Evolutionary conservation across 2,113 vertebrate species (phyloP), one percentile per base, ranked within the genome.

Genomic region (Carassius carassius): DNA sequence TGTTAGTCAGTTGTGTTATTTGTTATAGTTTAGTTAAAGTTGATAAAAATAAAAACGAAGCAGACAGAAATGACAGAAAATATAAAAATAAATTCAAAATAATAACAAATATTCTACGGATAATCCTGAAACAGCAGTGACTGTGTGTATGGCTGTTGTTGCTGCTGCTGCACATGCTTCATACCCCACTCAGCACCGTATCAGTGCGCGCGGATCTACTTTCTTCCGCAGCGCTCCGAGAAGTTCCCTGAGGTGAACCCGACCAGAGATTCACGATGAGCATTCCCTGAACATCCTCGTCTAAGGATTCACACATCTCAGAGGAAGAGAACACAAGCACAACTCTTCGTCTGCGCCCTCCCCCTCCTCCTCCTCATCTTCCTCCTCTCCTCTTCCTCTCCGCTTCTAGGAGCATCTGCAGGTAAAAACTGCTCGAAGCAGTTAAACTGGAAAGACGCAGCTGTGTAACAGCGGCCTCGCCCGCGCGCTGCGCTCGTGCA

Each of bases 361-460:
- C 41, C 2, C 60, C 60, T 29, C 63, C 25, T 90, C 85, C 44
- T 91, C 72, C 88, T 84, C 25, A n/a, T n/a, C n/a, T n/a, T 91
- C 72, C 88, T 84, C 86, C 88, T 84, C 56, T 85, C 85, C 94
- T 88, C 89, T 95, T 23, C 94, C 94, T 65, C 94, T 95, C 90
- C 92, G 94, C 10, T 95, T 94, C 87, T 94, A 95, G 92, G 94
- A 95, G 92, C 94, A 95, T 94, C 94, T 95, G 93, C 94, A 95
- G 94, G 94, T 95, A 94, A 93, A 93, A 63, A 78, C 79, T 83
- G 78, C 41, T 82, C 84, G 76, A 84, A 73, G 49, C 75, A 58
- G 19, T 84, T 87, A 90, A 88, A 90, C 90, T 88, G 92, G 92
- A 90, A 90, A 90, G 89, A 49, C 47, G 62, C 51, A 41, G 19